A percentile compares a stretch with the other conserved stretches of the same genome.
phyloP scores from a whole-genome alignment of 1,140 invertebrate species.

The Dysdera silvatica region DNA sequence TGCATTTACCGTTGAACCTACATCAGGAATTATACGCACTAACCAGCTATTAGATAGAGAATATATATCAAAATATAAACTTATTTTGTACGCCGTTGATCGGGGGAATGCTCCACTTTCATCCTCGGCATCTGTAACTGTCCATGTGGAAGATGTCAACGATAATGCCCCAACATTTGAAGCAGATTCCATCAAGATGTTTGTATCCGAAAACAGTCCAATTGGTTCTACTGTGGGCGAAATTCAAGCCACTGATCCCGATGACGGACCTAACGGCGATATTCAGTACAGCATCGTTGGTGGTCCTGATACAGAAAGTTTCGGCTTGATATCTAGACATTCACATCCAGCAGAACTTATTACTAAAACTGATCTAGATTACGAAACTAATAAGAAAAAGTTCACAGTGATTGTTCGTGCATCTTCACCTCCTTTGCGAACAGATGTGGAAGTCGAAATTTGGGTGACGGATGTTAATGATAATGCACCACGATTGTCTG shows the following conservation, averaged over 20 bases:
- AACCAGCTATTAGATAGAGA: conserved; percentile 85
- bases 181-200: conserved; percentile 72
- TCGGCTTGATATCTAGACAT: conserved; percentile 56
- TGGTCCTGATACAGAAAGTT: conserved; percentile 76
- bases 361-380: conserved; percentile 81
- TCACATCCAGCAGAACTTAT: conserved; percentile 68
- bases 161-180: conserved; percentile 82
- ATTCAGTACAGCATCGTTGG: conserved; percentile 84
- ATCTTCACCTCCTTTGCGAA: conserved; percentile 74
- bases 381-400: conserved; percentile 78
- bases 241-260: conserved; percentile 83
- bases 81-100: conserved; percentile 82
- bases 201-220: conserved; percentile 84
- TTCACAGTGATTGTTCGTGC: conserved; percentile 80
- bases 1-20: conserved; percentile 81
- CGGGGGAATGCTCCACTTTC: conserved; percentile 55
- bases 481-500: conserved; percentile 76
- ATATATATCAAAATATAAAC: conserved; percentile 68
- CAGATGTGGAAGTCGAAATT: conserved; percentile 77
- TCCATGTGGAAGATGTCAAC: conserved; percentile 84
- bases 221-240: conserved; percentile 82
- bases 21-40: conserved; percentile 82
- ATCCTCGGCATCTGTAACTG: conserved; percentile 55
- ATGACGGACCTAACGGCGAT: conserved; percentile 82
- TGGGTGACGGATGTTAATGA: conserved; percentile 86